Evolutionary conservation across 2,888 invertebrate species (phyloP), one percentile per base, ranked within the genome.

Genomic region (Drosophila setosimentum): DNA sequence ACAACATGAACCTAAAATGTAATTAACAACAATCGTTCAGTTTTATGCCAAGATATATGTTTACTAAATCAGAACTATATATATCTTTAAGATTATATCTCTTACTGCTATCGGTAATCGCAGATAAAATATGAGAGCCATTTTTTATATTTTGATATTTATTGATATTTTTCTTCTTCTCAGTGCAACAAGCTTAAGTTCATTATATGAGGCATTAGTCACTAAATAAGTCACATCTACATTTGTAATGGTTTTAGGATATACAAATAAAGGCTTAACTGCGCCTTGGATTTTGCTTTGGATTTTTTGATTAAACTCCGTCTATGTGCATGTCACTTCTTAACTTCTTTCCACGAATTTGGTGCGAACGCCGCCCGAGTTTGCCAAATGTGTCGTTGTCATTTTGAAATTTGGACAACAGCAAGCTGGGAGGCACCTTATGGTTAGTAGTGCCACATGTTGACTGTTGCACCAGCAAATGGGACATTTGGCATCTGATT

Each of bases 341-440:
- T 51, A 81, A 65, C 60, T 67, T 69, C 77, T 83, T 74, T 74
- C 59, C 77, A 68, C 78, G 74, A 76, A 83, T 85, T 85, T 85
- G 86, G 83, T 66, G 74, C 71, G 62, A 59, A 55, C 61, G 66
- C 70, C 74, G 60, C 68, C 76, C 65, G 64, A 69, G 66, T 68
- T 73, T 67, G 42, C 86, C 83, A 85, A 84, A 85, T 72, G 30
- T 48, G 73, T 55, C 71, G 45, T 53, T 78, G 78, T 21, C 40
- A 29, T 16, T 29, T 40, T 57, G n/a, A 59, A 68, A 40, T 48
- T 35, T 57, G 29, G 55, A 10, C 70, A 33, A 67, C 65, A 75
- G 66, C 78, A 64, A 73, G 76, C 59, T 70, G 64, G 67, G 67
- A 68, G 71, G 55, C 71, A 61, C 54, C 76, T 61, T 68, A 64